Conservation (phyloP, 2,797 vertebrate genomes). For the Oryzias dopingdopingensis region DNA sequence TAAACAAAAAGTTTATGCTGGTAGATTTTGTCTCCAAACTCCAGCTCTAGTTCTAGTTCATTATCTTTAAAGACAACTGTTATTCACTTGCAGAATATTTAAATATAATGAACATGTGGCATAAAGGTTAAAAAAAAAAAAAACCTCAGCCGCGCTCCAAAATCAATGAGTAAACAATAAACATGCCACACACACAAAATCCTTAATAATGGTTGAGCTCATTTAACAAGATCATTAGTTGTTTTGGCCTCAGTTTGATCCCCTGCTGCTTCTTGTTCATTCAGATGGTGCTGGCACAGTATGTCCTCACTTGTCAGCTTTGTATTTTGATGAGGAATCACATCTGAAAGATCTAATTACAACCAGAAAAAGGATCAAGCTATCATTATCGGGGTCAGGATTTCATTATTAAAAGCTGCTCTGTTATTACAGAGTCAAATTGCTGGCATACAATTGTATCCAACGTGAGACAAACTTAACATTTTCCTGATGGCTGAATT, state of each 20-base stretch:
- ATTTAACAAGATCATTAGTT: slow-evolving; percentile 42
- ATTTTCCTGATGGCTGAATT: no score
- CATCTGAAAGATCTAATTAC: slow-evolving; percentile 25
- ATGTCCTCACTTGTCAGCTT: slow-evolving; percentile 29
- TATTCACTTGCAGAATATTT: no score
- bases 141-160: background rate
- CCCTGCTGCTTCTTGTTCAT: slow-evolving; percentile 41
- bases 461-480: no score
- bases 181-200: slow-evolving; percentile 7
- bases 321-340: slow-evolving; percentile 2
- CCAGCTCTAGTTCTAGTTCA: no score
- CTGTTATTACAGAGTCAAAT: background rate
- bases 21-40: no score
- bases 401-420: background rate
- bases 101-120: no score
- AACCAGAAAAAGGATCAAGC: slow-evolving; percentile 3
- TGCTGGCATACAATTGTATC: background rate
- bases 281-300: slow-evolving; percentile 14
- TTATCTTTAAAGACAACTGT: no score
- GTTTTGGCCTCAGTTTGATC: slow-evolving; percentile 8
- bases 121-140: no score
- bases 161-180: slow-evolving; percentile 3
- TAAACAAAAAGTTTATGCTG: no score
- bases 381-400: slow-evolving; percentile 10
- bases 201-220: slow-evolving; percentile 36